Conservation (phyloP, 2,888 invertebrate genomes). For the Drosophila eohydei region DNA sequence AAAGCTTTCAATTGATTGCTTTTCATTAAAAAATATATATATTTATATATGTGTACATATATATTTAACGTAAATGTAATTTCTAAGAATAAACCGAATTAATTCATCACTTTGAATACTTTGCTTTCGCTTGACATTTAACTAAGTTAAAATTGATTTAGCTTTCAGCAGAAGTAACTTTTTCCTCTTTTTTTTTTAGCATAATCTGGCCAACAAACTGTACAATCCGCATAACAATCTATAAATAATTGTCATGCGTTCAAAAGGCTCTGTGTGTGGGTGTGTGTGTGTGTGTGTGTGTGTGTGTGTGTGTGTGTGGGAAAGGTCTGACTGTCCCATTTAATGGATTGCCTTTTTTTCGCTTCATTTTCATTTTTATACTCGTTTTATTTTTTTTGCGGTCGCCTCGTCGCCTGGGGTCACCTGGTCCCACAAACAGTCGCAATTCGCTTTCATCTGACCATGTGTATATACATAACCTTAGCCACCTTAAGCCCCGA, state of each 20-base stretch:
- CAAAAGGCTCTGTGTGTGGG: constrained; percentile 17
- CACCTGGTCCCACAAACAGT: constrained; percentile 61
- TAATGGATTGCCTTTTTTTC: constrained; percentile 70
- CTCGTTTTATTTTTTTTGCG: constrained; percentile 27
- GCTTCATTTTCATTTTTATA: neutral
- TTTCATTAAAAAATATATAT: neutral
- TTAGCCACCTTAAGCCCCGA: constrained; percentile 1
- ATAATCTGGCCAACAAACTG: constrained; percentile 21
- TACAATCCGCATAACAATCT: constrained; percentile 36
- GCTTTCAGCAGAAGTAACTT: constrained; percentile 1
- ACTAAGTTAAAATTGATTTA: constrained; percentile 7
- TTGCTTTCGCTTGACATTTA: constrained; percentile 2
- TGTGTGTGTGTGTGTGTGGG: constrained; percentile 5
- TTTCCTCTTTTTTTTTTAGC: neutral
- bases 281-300: neutral
- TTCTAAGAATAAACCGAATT: neutral
- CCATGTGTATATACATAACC: constrained; percentile 21
- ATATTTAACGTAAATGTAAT: neutral
- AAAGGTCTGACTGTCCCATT: constrained; percentile 42
- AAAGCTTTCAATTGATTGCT: constrained; percentile 1
- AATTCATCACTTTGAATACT: constrained; percentile 2
- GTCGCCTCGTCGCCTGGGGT: constrained; percentile 50
- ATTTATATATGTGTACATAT: neutral
- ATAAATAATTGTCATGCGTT: constrained; percentile 52
- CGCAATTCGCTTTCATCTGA: constrained; percentile 57